phyloP scores from a whole-genome alignment of 2,113 vertebrate genomes.

The Bambusicola thoracicus region DNA sequence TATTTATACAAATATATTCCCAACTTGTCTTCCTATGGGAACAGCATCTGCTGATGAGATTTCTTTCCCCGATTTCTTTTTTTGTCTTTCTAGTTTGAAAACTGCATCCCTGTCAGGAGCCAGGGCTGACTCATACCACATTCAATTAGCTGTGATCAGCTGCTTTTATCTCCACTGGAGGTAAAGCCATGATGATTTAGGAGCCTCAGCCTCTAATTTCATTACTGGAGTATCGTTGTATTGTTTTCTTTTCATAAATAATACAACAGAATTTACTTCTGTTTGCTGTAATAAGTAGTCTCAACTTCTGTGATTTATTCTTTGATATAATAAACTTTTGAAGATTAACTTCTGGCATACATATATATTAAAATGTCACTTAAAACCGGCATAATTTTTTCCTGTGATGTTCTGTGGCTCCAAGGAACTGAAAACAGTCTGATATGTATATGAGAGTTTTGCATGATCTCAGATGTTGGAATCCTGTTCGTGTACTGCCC shows the following conservation, averaged over 20 bases:
- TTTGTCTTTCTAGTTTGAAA: neutral
- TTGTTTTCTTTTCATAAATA: slow-evolving; percentile 23
- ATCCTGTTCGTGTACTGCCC: neutral
- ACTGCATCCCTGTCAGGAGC: neutral
- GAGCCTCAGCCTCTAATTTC: neutral
- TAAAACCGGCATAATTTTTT: neutral
- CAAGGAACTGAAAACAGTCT: neutral
- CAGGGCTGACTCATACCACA: neutral
- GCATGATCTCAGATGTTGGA: neutral
- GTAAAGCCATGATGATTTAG: neutral
- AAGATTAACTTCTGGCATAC: neutral
- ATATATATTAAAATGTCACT: neutral
- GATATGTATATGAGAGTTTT: neutral
- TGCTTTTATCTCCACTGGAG: neutral
- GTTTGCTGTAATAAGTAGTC: slow-evolving; percentile 17
- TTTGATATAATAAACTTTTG: neutral
- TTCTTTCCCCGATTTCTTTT: neutral
- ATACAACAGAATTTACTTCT: neutral
- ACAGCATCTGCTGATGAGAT: neutral
- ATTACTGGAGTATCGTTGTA: neutral
- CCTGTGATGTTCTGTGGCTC: slow-evolving; percentile 3
- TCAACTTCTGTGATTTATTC: neutral
- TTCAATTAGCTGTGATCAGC: neutral
- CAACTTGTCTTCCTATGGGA: neutral
- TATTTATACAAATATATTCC: neutral